A percentile compares a stretch with the other conserved stretches of the same genome.
phyloP scores from a whole-genome alignment of 2,888 invertebrate species.

The Steinernema carpocapsae region DNA sequence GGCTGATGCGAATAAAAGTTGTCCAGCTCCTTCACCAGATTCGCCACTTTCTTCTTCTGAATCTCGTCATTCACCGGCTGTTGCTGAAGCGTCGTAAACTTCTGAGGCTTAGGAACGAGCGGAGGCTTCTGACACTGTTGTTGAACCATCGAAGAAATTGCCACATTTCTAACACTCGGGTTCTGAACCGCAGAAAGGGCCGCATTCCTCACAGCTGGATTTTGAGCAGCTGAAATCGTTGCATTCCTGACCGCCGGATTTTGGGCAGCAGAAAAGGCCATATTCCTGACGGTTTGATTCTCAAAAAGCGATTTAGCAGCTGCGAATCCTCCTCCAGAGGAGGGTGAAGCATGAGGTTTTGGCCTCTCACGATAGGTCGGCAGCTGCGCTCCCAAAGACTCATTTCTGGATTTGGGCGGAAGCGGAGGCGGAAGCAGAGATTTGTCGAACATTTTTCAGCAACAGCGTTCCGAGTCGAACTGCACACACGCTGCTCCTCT shows the following conservation, averaged over 20 bases:
- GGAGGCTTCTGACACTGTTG: background rate
- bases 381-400: slow-evolving; percentile 43
- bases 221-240: slow-evolving; percentile 48
- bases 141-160: background rate
- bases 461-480: background rate
- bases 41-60: background rate
- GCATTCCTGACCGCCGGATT: slow-evolving; percentile 47
- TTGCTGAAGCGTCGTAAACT: too few species aligned
- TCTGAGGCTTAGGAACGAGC: slow-evolving; percentile 1
- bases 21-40: background rate
- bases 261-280: slow-evolving; percentile 39
- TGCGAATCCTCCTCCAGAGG: background rate
- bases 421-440: slow-evolving; percentile 26
- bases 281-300: slow-evolving; percentile 31
- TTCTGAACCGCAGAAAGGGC: slow-evolving; percentile 45
- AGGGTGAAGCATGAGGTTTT: too few species aligned
- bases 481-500: background rate
- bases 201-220: slow-evolving; percentile 45
- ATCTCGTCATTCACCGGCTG: background rate
- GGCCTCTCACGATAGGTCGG: slow-evolving; percentile 52
- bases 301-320: background rate
- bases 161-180: slow-evolving; percentile 1
- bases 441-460: slow-evolving; percentile 3
- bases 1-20: slow-evolving; percentile 5
- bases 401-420: slow-evolving; percentile 46